Base-by-base conservation (phyloP, 2,113 vertebrate genomes). In the Ailuropoda melanoleuca region DNA sequence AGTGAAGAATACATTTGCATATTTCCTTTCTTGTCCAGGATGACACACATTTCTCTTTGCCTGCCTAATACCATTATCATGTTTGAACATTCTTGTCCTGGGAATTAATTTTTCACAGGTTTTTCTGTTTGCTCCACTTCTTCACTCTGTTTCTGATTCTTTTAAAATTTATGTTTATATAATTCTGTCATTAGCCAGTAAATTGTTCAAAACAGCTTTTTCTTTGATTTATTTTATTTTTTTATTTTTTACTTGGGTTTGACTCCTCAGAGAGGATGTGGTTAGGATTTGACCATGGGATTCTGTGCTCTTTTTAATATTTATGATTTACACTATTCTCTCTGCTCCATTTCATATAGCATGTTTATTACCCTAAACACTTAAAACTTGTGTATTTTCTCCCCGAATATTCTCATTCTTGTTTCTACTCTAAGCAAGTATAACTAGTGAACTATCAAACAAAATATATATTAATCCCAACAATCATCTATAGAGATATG, bases 1-100 rank as follows among this genome's bases (percentile, higher is more conserved):
- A 96, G 96, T 96, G 97, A 98, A 98, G 90, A 98, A 97, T 98
- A 97, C 64, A 98, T 98, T 98, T 97, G 97, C 89, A 97, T 98
- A 98, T 98, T 97, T 96, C 95, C 96, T 96, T 96, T 96, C 95
- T 97, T 91, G 82, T 97, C 74, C 88, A 68, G 89, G 78, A 96
- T 97, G 95, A 96, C 96, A 97, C 78, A 97, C 75, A 97, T 98
- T 98, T 97, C 87, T 96, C 84, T 97, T 95, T 92, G 93, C 80
- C 94, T 96, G 97, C 43, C 39, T 97, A 97, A 97, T 97, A 86
- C 93, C 92, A 95, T 98, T 97, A 97, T 96, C 95, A 19, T 93
- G 92, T 93, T 97, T 96, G 91, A 96, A 97, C 95, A 98, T 97
- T 94, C 92, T 92, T 93, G 68, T 96, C 87, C 39, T 92, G 94